These are phyloP conservation scores for Amaurobius ferox DNA, from an alignment of 2,888 invertebrate genomes.

Conservation along the genomic window DNA sequence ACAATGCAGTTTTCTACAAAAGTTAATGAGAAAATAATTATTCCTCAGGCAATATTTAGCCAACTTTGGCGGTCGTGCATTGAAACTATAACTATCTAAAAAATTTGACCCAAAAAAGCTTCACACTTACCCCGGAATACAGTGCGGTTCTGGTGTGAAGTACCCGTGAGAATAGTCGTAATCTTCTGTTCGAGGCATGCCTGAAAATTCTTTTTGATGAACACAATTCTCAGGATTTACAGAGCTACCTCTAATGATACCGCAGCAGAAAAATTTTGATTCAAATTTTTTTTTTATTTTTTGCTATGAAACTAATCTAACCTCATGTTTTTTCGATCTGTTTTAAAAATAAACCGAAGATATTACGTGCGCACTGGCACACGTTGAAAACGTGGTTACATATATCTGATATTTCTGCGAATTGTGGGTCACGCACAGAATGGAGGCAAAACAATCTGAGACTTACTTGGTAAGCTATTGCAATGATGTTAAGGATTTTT, in stretches of 20 bases:
- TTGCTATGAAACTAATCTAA: background rate
- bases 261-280: background rate
- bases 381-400: background rate
- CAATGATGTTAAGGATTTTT: slow-evolving; percentile 4
- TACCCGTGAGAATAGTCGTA: slow-evolving; percentile 34
- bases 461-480: background rate
- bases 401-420: background rate
- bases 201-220: background rate
- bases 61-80: background rate
- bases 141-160: slow-evolving; percentile 52
- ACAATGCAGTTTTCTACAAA: no score
- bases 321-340: background rate
- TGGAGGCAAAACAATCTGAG: background rate
- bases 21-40: background rate
- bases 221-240: slow-evolving; percentile 23
- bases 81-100: background rate
- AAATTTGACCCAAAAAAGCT: background rate
- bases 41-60: background rate
- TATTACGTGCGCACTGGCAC: background rate
- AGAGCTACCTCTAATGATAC: slow-evolving; percentile 24
- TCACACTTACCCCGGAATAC: slow-evolving; percentile 56
- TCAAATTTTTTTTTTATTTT: background rate
- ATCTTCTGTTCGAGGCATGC: slow-evolving; percentile 49
- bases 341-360: slow-evolving; percentile 36
- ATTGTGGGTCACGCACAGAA: slow-evolving; percentile 2